Base-by-base conservation (phyloP, 2,113 vertebrate genomes). In the Aldabrachelys gigantea region DNA sequence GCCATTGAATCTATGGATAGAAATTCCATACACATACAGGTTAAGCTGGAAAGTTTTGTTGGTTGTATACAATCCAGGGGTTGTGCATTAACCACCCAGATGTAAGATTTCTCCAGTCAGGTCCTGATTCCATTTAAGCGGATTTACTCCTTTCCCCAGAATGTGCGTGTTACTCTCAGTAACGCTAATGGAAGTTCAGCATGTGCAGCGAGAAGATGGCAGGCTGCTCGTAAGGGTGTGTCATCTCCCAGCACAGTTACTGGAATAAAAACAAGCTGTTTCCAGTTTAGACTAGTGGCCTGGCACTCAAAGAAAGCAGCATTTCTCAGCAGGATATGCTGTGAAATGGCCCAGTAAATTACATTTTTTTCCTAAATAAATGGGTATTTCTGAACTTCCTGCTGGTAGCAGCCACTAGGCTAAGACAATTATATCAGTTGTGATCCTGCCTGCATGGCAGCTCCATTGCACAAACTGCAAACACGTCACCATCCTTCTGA, bases 251-350 rank as follows among this genome's bases (percentile, higher is more conserved):
- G 31, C 0, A 0, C 4, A n/a, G 22, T 49, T 91, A 17, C n/a
- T 5, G 0, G 4, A 56, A 84, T 27, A 69, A 69, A 31, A 27
- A 81, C 54, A 27, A 56, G 44, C 57, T 2, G 1, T 7, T 57
- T 76, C 14, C 0, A 0, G 6, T 85, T 53, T n/a, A 50, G 22
- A 35, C 54, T n/a, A 80, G 56, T 35, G 90, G 27, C 75, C 85
- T 10, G 41, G 56, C 16, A 19, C 50, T 92, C 0, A 9, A 17
- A 0, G 1, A 1, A 5, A 57, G 29, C 65, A 54, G 50, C 13
- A 38, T 29, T 89, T 41, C 90, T 78, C 78, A 50, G 80, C 57
- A 85, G 89, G 16, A 69, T 0, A 0, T 1, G 69, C 50, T 81
- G 22, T 21, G 22, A 92, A 76, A 76, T 1, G 4, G 1, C 0